phyloP scores from a whole-genome alignment of 1,140 invertebrate species.

The Rhyzopertha dominica region DNA sequence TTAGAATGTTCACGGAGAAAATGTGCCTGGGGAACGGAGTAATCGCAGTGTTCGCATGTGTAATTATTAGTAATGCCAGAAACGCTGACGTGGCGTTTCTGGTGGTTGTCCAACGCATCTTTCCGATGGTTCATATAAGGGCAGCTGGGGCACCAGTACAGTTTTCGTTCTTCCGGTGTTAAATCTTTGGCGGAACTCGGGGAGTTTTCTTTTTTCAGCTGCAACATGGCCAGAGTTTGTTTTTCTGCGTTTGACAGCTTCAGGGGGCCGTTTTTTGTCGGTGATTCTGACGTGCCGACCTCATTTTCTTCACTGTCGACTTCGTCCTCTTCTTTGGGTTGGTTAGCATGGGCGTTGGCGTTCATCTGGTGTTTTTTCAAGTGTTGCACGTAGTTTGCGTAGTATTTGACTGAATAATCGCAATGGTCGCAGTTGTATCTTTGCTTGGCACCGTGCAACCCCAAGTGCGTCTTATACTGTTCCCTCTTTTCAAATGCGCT shows the following conservation, averaged over 20 bases:
- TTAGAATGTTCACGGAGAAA: slow-evolving; percentile 75
- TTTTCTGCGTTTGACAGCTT: slow-evolving; percentile 52
- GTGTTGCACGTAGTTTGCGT: slow-evolving; percentile 77
- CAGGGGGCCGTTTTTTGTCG: slow-evolving; percentile 29
- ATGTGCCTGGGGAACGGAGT: slow-evolving; percentile 70
- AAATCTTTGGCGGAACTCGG: slow-evolving; percentile 46
- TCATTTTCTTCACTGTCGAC: slow-evolving; percentile 43
- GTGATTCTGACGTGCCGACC: too few species aligned
- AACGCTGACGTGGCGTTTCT: slow-evolving; percentile 61
- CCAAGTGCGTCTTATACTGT: slow-evolving; percentile 78
- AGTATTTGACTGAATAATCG: slow-evolving; percentile 85
- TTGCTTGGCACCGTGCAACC: slow-evolving; percentile 77
- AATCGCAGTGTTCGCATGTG: slow-evolving; percentile 78
- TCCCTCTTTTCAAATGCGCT: slow-evolving; percentile 82
- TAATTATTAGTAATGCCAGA: slow-evolving; percentile 55
- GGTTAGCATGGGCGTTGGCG: slow-evolving; percentile 57
- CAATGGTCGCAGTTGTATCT: slow-evolving; percentile 78
- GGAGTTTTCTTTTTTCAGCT: slow-evolving; percentile 36
- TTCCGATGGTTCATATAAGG: slow-evolving; percentile 70
- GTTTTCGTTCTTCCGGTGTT: slow-evolving; percentile 50
- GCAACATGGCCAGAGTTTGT: slow-evolving; percentile 46
- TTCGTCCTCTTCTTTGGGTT: slow-evolving; percentile 43
- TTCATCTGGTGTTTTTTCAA: slow-evolving; percentile 69
- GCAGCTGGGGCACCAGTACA: slow-evolving; percentile 63
- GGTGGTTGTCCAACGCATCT: slow-evolving; percentile 70